Conservation (phyloP, 2,888 invertebrate species). For the Thymelicus acteon region DNA sequence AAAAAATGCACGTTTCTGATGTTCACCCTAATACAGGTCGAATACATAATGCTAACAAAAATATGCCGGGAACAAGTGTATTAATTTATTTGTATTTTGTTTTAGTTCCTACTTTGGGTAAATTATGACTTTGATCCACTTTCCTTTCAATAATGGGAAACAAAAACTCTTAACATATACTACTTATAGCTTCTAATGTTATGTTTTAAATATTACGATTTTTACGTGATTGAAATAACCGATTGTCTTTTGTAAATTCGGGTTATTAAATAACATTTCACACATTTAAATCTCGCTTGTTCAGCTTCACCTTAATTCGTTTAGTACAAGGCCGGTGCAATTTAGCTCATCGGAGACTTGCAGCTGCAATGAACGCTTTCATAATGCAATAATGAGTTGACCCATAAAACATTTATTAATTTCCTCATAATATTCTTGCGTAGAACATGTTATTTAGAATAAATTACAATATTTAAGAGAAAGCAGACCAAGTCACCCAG, state of each 20-base stretch:
- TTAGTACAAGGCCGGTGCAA: constrained; percentile 30
- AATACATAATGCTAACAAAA: too few species aligned
- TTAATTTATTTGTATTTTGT: too few species aligned
- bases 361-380: constrained; percentile 24
- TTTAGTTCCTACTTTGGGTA: too few species aligned
- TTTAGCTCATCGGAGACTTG: constrained; percentile 27
- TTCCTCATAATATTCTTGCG: constrained; percentile 34
- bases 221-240: too few species aligned
- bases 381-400: constrained; percentile 33
- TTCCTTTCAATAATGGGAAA: neutral
- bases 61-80: too few species aligned
- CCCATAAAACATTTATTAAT: constrained; percentile 34
- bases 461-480: constrained; percentile 33
- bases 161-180: too few species aligned
- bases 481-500: constrained; percentile 34
- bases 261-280: neutral
- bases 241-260: neutral
- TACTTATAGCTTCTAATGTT: too few species aligned
- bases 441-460: constrained; percentile 9
- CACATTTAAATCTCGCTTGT: neutral
- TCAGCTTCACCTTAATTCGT: constrained; percentile 25
- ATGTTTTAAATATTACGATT: too few species aligned
- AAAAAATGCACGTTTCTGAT: too few species aligned
- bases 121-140: neutral
- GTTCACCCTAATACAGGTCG: too few species aligned